Conservation (phyloP, 2,888 invertebrate genomes). For the Penaeus monodon region DNA sequence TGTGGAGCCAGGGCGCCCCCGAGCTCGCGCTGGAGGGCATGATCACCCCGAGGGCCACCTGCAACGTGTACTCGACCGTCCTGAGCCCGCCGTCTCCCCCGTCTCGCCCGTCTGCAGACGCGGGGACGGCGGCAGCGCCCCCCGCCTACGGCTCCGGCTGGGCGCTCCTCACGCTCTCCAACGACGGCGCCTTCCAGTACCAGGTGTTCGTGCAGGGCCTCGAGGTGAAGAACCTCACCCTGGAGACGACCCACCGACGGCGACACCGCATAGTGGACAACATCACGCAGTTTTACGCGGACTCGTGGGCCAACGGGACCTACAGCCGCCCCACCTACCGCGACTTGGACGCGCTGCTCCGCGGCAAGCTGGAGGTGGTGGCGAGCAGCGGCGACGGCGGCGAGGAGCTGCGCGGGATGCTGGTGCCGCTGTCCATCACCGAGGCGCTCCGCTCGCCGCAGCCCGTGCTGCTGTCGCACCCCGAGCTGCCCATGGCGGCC, state of each 20-base stretch:
- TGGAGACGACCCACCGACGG: constrained; percentile 51
- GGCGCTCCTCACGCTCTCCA: constrained; percentile 65
- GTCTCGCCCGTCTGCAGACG: constrained; percentile 3
- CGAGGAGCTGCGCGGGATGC: constrained; percentile 67
- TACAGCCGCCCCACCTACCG: constrained; percentile 62
- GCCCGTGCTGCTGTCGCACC: constrained; percentile 65
- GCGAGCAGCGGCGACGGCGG: constrained; percentile 55
- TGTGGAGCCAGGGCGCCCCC: constrained; percentile 58
- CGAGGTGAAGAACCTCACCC: constrained; percentile 41
- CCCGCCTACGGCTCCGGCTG: constrained; percentile 58
- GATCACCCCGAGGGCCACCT: constrained; percentile 66
- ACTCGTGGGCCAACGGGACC: constrained; percentile 64
- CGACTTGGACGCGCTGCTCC: constrained; percentile 64
- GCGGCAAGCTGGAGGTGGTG: constrained; percentile 51
- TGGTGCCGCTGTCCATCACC: constrained; percentile 67
- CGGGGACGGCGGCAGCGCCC: neutral
- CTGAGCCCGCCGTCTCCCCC: constrained; percentile 59
- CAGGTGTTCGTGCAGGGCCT: constrained; percentile 61
- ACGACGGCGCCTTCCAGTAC: constrained; percentile 66
- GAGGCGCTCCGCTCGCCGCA: constrained; percentile 66
- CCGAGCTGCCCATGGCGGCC: constrained; percentile 65
- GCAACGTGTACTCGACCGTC: constrained; percentile 66
- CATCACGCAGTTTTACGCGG: constrained; percentile 44
- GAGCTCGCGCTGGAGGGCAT: constrained; percentile 65
- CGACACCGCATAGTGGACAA: constrained; percentile 59